Evolutionary conservation across 2,888 invertebrate species (phyloP).

Genomic region (Trachelus iudaicus): DNA sequence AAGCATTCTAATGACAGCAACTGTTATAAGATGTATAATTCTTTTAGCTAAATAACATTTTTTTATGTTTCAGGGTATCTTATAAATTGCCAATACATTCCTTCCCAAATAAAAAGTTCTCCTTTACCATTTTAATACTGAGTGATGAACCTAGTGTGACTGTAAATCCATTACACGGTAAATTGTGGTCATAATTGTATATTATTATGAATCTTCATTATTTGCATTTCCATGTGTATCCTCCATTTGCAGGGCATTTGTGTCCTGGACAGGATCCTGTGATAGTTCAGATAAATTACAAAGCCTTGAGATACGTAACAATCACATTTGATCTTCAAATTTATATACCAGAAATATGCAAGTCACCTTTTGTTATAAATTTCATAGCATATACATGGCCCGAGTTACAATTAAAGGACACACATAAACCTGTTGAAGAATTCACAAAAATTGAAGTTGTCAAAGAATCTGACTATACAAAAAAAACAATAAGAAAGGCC

Average conservation of each 20-base stretch:
- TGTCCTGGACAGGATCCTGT: neutral
- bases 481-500: neutral
- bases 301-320: neutral
- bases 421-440: neutral
- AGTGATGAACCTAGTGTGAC: neutral
- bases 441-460: neutral
- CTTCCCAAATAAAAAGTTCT: neutral
- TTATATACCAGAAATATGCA: neutral
- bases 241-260: neutral
- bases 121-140: neutral
- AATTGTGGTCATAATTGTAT: neutral
- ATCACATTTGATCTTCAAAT: neutral
- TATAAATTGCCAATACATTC: neutral
- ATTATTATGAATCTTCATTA: neutral
- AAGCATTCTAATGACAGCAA: neutral
- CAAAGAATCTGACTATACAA: neutral
- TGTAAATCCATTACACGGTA: neutral
- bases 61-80: neutral
- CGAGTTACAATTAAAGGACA: neutral
- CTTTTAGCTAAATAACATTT: neutral
- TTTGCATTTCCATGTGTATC: neutral
- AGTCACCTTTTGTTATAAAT: neutral
- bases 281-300: neutral
- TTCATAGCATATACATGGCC: neutral
- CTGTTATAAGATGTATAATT: neutral